Base-by-base conservation (phyloP, 2,113 vertebrate genomes). In the Clupea harengus region DNA sequence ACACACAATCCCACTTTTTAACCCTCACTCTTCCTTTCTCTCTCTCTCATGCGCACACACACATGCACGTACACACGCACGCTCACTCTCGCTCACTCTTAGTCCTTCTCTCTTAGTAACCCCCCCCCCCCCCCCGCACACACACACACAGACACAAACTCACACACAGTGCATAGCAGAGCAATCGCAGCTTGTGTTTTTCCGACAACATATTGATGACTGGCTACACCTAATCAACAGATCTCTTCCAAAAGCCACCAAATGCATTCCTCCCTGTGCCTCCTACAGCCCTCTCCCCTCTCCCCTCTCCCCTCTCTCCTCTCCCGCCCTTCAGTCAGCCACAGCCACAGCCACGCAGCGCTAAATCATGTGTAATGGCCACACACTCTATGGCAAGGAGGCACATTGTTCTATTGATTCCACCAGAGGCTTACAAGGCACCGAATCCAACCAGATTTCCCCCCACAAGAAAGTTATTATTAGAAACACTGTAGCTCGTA, bases 151-250 rank as follows among this genome's bases (percentile, higher is more conserved):
- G 18, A 60, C 54, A n/a, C 54, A 60, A 3, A 57, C 54, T 13
- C 54, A 57, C 54, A 57, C 54, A 57, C 54, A 67, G 11, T 10
- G 46, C 82, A 87, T 64, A 83, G 49, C 67, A 82, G 45, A 72
- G 64, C 25, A 32, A 32, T 8, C 64, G 6, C 64, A 72, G 64
- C 25, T 13, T 39, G 39, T 39, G 39, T 1, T 72, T 72, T 72
- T 72, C 25, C 64, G 64, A 32, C 64, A 72, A 8, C 15, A 72
- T 32, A 72, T 32, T 72, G 64, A 72, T 11, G 64, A 72, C 64
- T 72, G 64, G 64, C 64, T 32, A 72, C 64, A 32, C 64, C 11
- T 72, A 72, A 25, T 60, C 57, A 25, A 13, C 64, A 5, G 25
- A 6, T 28, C n/a, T 1, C 64, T 28, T 25, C 64, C 64, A 72